Evolutionary conservation across 2,888 invertebrate genomes (phyloP).

Genomic region (Erebia ligea): DNA sequence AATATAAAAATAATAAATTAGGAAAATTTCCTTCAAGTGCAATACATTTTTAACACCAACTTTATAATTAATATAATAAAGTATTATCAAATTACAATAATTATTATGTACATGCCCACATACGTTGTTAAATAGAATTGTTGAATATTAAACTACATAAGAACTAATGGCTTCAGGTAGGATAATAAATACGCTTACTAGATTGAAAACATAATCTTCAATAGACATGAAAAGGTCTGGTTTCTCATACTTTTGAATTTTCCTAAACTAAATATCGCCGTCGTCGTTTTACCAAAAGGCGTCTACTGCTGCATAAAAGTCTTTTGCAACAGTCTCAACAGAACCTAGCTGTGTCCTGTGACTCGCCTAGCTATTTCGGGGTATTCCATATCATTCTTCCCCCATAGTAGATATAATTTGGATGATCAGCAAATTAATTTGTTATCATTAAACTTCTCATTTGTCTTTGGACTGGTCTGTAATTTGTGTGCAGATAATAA

Average conservation of each 20-base stretch:
- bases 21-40: neutral
- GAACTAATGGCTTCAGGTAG: neutral
- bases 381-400: too few relatives aligned
- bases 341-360: too few relatives aligned
- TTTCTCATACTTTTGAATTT: neutral
- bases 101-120: neutral
- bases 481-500: too few relatives aligned
- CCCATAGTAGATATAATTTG: too few relatives aligned
- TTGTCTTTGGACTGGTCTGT: too few relatives aligned
- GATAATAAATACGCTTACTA: neutral
- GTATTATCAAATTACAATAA: neutral
- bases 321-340: too few relatives aligned
- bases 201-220: neutral
- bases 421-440: too few relatives aligned
- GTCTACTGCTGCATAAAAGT: too few relatives aligned
- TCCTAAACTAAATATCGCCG: neutral
- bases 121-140: neutral
- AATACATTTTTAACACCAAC: slow-evolving; percentile 15
- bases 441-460: too few relatives aligned
- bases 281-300: too few relatives aligned
- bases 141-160: neutral
- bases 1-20: neutral
- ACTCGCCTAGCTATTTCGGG: too few relatives aligned
- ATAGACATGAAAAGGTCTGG: neutral
- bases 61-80: neutral